phyloP scores from a whole-genome alignment of 2,113 vertebrate genomes.

The Rhea americana region DNA sequence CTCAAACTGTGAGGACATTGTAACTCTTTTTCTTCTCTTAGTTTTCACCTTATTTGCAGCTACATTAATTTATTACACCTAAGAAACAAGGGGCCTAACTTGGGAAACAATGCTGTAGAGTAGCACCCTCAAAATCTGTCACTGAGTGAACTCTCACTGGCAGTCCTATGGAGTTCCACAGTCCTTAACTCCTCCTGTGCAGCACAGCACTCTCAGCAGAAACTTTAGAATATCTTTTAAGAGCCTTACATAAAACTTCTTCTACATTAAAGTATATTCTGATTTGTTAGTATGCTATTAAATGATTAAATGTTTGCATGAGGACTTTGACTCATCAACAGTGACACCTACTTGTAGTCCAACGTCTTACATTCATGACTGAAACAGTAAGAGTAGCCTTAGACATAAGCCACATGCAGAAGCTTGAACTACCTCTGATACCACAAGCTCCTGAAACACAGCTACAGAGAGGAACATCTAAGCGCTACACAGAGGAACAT shows the following conservation, averaged over 20 bases:
- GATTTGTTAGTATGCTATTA: background rate
- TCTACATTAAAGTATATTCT: background rate
- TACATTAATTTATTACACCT: background rate
- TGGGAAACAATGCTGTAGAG: background rate
- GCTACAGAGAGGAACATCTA: background rate
- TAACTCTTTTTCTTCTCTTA: background rate
- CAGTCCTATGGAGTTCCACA: background rate
- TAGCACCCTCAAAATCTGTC: background rate
- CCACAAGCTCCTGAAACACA: background rate
- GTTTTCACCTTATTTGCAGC: background rate
- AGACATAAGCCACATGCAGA: rapidly evolving
- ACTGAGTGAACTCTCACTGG: background rate
- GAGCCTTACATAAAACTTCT: background rate
- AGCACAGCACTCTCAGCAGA: background rate
- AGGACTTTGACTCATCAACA: background rate
- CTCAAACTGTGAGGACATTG: background rate
- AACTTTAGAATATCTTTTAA: rapidly evolving
- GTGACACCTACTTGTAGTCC: background rate
- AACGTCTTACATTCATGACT: background rate
- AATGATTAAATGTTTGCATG: background rate
- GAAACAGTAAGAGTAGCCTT: background rate
- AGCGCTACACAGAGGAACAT: background rate
- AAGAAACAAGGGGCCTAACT: background rate
- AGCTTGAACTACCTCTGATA: background rate
- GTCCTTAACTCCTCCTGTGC: background rate